phyloP scores from a whole-genome alignment of 2,888 invertebrate species.

The Uropetala carovei region DNA sequence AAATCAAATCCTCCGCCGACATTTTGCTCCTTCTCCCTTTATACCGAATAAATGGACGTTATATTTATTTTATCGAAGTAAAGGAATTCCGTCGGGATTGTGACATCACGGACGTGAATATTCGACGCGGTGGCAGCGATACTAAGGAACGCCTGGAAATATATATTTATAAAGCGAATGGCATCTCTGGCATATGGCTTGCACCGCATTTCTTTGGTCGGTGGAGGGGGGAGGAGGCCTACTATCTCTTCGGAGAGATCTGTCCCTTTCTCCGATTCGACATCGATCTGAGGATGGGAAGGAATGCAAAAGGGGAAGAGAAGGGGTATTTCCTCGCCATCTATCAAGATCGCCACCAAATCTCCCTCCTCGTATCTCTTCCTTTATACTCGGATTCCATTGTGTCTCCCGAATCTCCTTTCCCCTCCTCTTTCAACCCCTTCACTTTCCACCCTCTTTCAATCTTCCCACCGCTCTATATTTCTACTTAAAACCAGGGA shows the following conservation, averaged over 20 bases:
- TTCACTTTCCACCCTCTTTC: neutral
- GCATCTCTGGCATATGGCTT: slow-evolving; percentile 19
- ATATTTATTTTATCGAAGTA: neutral
- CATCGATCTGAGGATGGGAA: slow-evolving; percentile 20
- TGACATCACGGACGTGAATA: slow-evolving; percentile 30
- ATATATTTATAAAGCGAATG: neutral
- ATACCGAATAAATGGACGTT: neutral
- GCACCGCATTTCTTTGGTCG: neutral
- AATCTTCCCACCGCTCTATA: neutral
- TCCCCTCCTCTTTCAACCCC: neutral
- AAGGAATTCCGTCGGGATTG: neutral
- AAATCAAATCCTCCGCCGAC: slow-evolving; percentile 26
- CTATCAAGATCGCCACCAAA: slow-evolving; percentile 52
- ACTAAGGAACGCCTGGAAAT: neutral
- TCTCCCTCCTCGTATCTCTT: slow-evolving; percentile 27
- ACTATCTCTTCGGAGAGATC: slow-evolving; percentile 45
- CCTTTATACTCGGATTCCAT: slow-evolving; percentile 33
- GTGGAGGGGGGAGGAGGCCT: neutral
- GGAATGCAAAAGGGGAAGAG: slow-evolving; percentile 38
- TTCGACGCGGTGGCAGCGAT: neutral
- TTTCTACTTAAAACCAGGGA: neutral
- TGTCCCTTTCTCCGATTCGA: slow-evolving; percentile 32
- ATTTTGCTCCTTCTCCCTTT: neutral
- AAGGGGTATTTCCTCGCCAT: slow-evolving; percentile 4
- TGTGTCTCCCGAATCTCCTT: neutral